Evolutionary conservation across 1,140 invertebrate genomes (phyloP).

Genomic region (Micrasema longulum): DNA sequence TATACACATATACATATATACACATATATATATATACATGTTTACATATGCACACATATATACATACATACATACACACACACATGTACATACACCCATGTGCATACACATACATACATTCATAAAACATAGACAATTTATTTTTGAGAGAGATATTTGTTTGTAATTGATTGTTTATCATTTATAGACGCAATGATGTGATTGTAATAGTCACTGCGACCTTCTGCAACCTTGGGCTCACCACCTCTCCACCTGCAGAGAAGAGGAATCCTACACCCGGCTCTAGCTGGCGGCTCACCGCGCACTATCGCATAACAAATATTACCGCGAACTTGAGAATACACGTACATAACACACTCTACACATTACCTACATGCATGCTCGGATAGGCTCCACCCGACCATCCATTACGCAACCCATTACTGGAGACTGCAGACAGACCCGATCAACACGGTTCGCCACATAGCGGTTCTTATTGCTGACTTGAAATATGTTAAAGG

Average conservation of each 20-base stretch:
- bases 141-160: no score
- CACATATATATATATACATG: no score
- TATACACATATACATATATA: no score
- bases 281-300: not conserved
- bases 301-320: not conserved
- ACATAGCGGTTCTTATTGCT: not conserved
- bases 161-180: no score
- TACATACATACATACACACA: no score
- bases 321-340: slow-evolving; percentile 15
- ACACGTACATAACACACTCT: not conserved
- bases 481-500: not conserved
- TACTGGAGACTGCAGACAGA: not conserved
- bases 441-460: not conserved
- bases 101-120: no score
- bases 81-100: no score
- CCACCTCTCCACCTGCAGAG: no score
- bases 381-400: not conserved
- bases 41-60: no score
- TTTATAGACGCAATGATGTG: no score
- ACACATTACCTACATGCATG: no score
- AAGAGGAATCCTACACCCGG: not conserved
- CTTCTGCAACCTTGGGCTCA: slow-evolving; percentile 3
- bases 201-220: slow-evolving; percentile 10
- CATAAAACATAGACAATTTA: no score
- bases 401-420: slow-evolving; percentile 9